phyloP scores from a whole-genome alignment of 2,888 invertebrate species.

The Pocota personata region DNA sequence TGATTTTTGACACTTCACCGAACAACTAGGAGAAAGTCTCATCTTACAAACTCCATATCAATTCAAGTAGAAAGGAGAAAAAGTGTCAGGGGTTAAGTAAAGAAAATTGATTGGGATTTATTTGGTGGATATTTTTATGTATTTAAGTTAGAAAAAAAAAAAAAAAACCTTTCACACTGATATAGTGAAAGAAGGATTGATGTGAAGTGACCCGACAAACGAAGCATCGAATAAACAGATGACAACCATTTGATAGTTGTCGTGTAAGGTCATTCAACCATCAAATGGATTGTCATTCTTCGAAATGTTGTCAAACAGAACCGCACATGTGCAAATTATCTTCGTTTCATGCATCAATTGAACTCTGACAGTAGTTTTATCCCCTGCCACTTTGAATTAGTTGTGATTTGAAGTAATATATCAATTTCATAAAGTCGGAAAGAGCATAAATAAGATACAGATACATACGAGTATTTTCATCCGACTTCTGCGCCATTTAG shows the following conservation, averaged over 20 bases:
- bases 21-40: neutral
- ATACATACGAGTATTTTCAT: neutral
- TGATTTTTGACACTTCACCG: neutral
- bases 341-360: constrained; percentile 41
- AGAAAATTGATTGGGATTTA: constrained; percentile 34
- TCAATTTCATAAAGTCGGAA: constrained; percentile 1
- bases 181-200: neutral
- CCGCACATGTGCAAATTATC: constrained; percentile 22
- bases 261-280: constrained; percentile 4
- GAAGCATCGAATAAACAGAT: constrained; percentile 1
- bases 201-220: constrained; percentile 32
- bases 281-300: constrained; percentile 6
- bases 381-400: constrained; percentile 26
- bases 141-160: neutral
- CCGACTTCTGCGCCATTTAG: no score
- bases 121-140: constrained; percentile 16
- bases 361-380: constrained; percentile 21
- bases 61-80: constrained; percentile 4
- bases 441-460: neutral
- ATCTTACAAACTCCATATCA: neutral
- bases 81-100: neutral
- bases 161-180: neutral
- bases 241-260: constrained; percentile 9
- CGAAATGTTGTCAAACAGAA: constrained; percentile 19
- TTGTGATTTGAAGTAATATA: constrained; percentile 30